Evolutionary conservation across 2,113 vertebrate genomes (phyloP), one percentile per base, ranked within the genome.

Genomic region (Mixornis gularis): DNA sequence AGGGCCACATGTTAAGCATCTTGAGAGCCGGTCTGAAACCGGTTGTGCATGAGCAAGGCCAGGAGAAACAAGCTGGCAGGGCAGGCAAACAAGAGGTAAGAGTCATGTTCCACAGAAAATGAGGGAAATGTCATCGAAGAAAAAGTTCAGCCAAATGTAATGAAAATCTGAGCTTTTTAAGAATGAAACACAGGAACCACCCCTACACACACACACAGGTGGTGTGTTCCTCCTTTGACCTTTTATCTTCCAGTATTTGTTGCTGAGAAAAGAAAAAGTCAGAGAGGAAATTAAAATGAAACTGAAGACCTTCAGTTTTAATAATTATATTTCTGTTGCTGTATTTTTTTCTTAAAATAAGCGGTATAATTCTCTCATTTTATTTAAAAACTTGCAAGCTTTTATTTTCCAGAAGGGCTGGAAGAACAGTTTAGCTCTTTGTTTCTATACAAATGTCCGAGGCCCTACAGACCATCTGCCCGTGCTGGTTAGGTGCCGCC

Each of bases 381-480:
- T 64, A 49, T 63, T 48, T 27, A 29, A 49, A 91, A 29, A 15
- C 38, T 51, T 3, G 2, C 11, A 44, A 22, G 3, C 43, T 83
- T 60, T 29, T 30, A 11, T n/a, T 69, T 26, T 64, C 80, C 13
- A 34, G 34, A 60, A 63, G 30, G 73, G 22, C 34, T 24, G 43
- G 24, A 44, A 29, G 59, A 66, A 51, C 15, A 32, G 13, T 34
- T 69, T 44, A 68, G 26, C 6, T 83, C 38, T 41, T 26, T 11
- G 12, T 51, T 90, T 65, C 58, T 56, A 1, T 38, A 26, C 8
- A n/a, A 26, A 27, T 6, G 12, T 40, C 56, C 3, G 2, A 40
- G 41, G 36, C 2, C 11, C n/a, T 14, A 2, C 10, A 21, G 17
- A 24, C 30, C 1, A 1, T 52, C 38, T 7, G 1, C 10, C 34